Evolutionary conservation across 2,888 invertebrate genomes (phyloP), one percentile per base, ranked within the genome.

Genomic region (Agrotis clavis): DNA sequence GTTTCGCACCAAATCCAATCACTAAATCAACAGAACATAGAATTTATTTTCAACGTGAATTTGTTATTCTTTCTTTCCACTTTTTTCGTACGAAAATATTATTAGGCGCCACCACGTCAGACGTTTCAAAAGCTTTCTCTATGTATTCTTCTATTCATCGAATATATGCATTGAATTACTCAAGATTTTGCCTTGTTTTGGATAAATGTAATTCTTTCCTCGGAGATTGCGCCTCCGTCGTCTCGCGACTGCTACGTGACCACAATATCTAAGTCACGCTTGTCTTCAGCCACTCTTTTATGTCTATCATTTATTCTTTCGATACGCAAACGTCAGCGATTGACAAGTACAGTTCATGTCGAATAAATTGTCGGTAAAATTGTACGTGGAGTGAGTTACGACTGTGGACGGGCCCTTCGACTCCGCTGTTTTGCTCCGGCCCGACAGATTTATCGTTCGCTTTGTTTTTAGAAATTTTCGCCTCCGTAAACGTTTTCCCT

Each of bases 161-260:
- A 86, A 84, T 88, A 87, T 89, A 92, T 93, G 92, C 94, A 94
- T 95, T 94, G 93, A 94, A 95, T 95, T 94, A 94, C 93, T 89
- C 83, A 91, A 93, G 94, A 95, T 95, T 95, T 93, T 90, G 88
- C 90, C 91, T 90, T 94, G 91, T 92, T 93, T 92, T 93, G 91
- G 91, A 94, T 94, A 94, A 95, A 96, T 94, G 95, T 95, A 95
- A 95, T 95, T 95, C 94, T 94, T 95, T 93, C 90, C 85, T 88
- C 89, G 92, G 92, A 94, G 95, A 96, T 96, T 95, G 94, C 92
- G 94, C 93, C 94, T 92, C 92, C 88, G 86, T 82, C 88, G 90
- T 90, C 90, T 91, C 91, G 92, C 90, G 90, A 87, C 88, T 87
- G 76, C 81, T 87, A 96, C 96, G 96, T 96, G 96, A 95, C 92